These are phyloP conservation scores for Chrysogorgia sp. DNA, from an alignment of 92 coral and sea anemone genomes.

Conservation along the genomic window DNA sequence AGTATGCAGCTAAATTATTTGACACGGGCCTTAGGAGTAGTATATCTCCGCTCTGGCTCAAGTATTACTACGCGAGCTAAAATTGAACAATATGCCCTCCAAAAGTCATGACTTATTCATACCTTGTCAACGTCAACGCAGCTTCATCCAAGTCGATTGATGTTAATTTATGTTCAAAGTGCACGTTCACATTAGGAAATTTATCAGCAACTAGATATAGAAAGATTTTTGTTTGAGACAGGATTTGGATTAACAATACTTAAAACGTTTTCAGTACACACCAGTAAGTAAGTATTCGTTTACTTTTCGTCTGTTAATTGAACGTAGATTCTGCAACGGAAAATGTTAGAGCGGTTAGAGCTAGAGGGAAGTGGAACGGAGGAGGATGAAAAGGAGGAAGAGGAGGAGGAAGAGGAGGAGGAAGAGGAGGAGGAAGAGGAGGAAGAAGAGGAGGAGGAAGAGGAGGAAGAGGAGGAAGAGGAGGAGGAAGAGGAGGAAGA, in stretches of 20 bases:
- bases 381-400: too few relatives aligned
- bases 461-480: too few relatives aligned
- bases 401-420: too few relatives aligned
- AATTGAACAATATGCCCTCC: too few relatives aligned
- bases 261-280: not conserved
- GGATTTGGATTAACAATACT: not conserved
- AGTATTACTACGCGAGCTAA: too few relatives aligned
- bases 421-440: too few relatives aligned
- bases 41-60: too few relatives aligned
- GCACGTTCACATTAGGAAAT: conserved; percentile 43
- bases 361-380: not conserved
- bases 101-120: not conserved
- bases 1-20: too few relatives aligned
- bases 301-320: conserved; percentile 53
- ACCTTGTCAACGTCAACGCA: conserved; percentile 43
- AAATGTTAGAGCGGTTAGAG: conserved; percentile 27
- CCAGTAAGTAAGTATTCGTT: conserved; percentile 57
- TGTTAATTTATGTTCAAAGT: conserved; percentile 52
- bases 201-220: conserved; percentile 45
- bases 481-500: too few relatives aligned
- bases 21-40: too few relatives aligned
- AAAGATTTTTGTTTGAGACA: too few relatives aligned
- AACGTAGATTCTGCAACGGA: conserved; percentile 30
- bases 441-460: too few relatives aligned
- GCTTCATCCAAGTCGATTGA: conserved; percentile 50